These are phyloP conservation scores for Carapus acus DNA, from an alignment of 2,797 vertebrate genomes.

Conservation along the genomic window DNA sequence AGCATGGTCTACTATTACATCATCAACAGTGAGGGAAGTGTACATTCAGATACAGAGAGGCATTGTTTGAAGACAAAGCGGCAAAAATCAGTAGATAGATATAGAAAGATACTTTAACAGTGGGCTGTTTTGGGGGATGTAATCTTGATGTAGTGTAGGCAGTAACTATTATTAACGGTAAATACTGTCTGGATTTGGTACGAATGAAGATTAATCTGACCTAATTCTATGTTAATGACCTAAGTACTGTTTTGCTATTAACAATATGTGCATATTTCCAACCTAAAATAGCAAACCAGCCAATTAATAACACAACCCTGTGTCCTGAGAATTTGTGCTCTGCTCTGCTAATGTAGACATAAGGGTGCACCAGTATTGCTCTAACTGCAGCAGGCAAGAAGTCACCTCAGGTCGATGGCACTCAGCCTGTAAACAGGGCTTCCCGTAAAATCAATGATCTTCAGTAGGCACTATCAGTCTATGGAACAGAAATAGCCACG, in stretches of 20 bases:
- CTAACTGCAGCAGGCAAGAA: conserved; percentile 94
- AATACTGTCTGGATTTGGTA: too few relatives aligned
- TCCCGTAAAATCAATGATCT: conserved; percentile 99
- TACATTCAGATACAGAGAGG: conserved; percentile 1
- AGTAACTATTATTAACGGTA: too few relatives aligned
- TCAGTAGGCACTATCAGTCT: conserved; percentile 90
- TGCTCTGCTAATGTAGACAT: conserved; percentile 80
- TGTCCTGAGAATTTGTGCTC: conserved; percentile 51
- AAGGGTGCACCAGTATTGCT: conserved; percentile 70
- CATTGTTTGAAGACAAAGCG: not conserved
- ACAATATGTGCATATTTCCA: too few relatives aligned
- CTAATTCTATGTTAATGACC: too few relatives aligned
- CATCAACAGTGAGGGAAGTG: not conserved
- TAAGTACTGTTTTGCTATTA: too few relatives aligned
- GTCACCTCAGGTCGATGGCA: conserved; percentile 99
- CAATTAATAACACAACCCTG: conserved; percentile 47
- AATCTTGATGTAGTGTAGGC: too few relatives aligned
- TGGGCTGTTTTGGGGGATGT: too few relatives aligned
- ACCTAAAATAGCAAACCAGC: conserved; percentile 32
- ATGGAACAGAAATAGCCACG: conserved; percentile 80
- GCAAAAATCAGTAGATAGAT: too few relatives aligned
- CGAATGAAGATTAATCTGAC: too few relatives aligned
- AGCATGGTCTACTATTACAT: not conserved
- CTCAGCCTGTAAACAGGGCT: conserved; percentile 99
- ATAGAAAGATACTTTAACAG: too few relatives aligned